Evolutionary conservation across 92 coral and sea anemone genomes (phyloP).

Genomic region (Plumapathes pennacea): DNA sequence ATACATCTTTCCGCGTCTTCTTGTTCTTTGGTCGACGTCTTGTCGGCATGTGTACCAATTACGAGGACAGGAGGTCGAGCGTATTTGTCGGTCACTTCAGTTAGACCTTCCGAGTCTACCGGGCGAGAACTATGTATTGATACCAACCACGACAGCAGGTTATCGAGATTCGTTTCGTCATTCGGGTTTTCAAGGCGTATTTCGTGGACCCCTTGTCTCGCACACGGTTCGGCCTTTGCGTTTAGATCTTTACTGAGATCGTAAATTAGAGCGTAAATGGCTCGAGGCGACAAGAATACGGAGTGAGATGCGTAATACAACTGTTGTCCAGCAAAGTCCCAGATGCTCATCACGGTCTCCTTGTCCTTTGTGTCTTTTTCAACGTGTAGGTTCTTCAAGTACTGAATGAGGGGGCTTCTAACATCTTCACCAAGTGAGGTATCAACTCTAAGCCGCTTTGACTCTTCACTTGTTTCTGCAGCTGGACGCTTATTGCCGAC

Average conservation of each 20-base stretch:
- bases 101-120: not conserved
- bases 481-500: too few species aligned
- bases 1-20: not conserved
- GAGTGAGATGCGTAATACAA: constrained; percentile 38
- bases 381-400: not conserved
- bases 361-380: too few species aligned
- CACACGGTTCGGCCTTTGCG: constrained; percentile 27
- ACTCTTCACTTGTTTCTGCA: not conserved
- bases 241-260: too few species aligned
- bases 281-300: constrained; percentile 31
- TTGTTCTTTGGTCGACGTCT: too few species aligned
- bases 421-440: not conserved
- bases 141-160: constrained; percentile 18
- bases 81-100: not conserved
- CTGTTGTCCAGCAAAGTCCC: constrained; percentile 42
- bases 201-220: constrained; percentile 20
- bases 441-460: not conserved
- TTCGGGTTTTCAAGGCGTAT: constrained; percentile 10
- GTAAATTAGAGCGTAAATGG: constrained; percentile 12
- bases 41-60: constrained; percentile 37
- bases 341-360: constrained; percentile 4
- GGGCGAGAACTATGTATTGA: constrained; percentile 7
- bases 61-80: too few species aligned
- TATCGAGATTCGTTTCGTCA: constrained; percentile 13
- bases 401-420: not conserved